phyloP scores from a whole-genome alignment of 2,113 vertebrate species.

The Campylomormyrus numenius region DNA sequence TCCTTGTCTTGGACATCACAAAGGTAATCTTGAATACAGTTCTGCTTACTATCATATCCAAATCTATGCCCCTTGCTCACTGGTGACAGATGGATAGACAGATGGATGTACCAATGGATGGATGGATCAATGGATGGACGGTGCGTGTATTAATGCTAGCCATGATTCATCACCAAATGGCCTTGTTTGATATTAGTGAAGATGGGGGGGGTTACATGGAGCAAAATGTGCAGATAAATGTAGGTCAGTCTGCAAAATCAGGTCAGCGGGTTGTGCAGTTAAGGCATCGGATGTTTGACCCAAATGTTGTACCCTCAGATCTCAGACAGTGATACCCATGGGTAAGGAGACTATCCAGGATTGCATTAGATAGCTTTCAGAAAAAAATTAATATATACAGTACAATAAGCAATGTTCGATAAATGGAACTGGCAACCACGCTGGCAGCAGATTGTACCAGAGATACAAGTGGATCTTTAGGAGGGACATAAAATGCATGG shows the following conservation, averaged over 20 bases:
- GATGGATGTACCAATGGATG: not conserved
- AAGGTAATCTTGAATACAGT: not conserved
- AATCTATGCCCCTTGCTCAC: not conserved
- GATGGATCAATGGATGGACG: not conserved
- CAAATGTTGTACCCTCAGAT: not conserved
- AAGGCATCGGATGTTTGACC: not conserved
- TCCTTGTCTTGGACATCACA: not conserved
- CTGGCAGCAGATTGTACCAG: not conserved
- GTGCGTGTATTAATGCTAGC: not conserved
- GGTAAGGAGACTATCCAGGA: not conserved
- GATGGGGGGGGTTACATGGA: not conserved
- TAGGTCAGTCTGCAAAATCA: not conserved
- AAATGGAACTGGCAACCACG: not conserved
- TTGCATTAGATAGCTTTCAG: not conserved
- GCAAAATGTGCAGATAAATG: not conserved
- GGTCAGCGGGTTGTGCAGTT: constrained; percentile 11
- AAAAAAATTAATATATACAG: not conserved
- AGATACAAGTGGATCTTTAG: not conserved
- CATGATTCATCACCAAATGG: not conserved
- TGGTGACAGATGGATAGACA: not conserved
- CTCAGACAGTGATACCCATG: no score
- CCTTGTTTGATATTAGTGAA: not conserved
- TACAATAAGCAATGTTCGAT: not conserved
- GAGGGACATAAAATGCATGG: not conserved
- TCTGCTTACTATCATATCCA: not conserved